Base-by-base conservation (phyloP, 2,113 vertebrate species). In the Odontesthes bonariensis region DNA sequence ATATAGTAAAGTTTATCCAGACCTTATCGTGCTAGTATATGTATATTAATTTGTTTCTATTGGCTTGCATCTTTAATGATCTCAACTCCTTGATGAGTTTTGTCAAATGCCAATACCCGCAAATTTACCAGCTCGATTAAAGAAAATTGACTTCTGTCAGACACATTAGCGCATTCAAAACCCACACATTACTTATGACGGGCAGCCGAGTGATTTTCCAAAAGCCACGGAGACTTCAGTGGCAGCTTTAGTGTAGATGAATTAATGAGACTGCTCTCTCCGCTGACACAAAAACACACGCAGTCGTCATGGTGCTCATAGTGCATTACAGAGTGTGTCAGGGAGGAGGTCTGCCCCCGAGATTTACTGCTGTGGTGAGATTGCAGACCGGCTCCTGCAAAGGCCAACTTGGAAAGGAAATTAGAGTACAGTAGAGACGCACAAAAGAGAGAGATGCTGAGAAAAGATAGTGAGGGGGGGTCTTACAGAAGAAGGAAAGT, bases 281-380 rank as follows among this genome's bases (percentile, higher is more conserved):
- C 63, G 16, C 80, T 76, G 82, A 84, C 84, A 67, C 69, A 75
- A 77, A 77, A 63, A 75, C 73, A 57, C 20, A 58, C 40, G 31
- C 67, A 44, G 73, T 77, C 53, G 71, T 74, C 33, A 44, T 33
- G 66, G 79, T 71, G 42, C 67, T 90, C 73, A 74, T 70, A 80
- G 77, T 85, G 75, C 83, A 92, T 93, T 92, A 87, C 74, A 73
- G 52, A 72, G 71, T 61, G 55, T 70, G 77, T 85, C 75, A 59
- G 71, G 84, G 73, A 80, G 75, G 77, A 81, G 75, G 72, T 86
- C 85, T 56, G 74, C 82, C 75, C 73, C 74, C 58, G 64, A 84
- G 88, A 92, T 92, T 87, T 85, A 90, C 74, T 38, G 31, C 58
- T 35, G 19, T 11, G 12, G 72, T 7, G 27, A 68, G 63, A 84